Conservation (phyloP, 2,797 vertebrate genomes). For the Spheniscus humboldti region DNA sequence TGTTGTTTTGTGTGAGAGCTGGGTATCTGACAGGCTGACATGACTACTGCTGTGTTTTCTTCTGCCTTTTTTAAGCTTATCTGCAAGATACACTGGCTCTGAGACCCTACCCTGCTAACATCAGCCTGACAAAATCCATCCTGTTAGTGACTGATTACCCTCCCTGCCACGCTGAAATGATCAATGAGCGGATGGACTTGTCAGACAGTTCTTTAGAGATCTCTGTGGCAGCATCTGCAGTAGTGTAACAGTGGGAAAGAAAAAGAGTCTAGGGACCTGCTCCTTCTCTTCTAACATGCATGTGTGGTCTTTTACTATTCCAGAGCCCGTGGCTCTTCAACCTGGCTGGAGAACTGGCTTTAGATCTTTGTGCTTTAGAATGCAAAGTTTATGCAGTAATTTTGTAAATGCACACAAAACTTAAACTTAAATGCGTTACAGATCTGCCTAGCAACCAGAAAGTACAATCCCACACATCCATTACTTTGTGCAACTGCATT, state of each 20-base stretch:
- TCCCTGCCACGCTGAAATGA: conserved; percentile 5
- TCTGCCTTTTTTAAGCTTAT: conserved; percentile 6
- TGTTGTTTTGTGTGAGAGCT: conserved; percentile 6
- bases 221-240: neutral
- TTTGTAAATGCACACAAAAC: neutral
- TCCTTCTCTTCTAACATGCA: neutral
- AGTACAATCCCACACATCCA: neutral
- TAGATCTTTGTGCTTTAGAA: neutral
- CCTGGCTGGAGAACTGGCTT: neutral
- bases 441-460: neutral
- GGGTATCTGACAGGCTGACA: conserved; percentile 50
- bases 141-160: neutral
- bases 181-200: neutral
- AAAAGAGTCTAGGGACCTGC: neutral
- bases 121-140: conserved; percentile 17
- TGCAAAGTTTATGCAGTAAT: neutral
- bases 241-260: neutral
- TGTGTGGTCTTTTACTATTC: neutral
- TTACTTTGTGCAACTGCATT: neutral
- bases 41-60: conserved; percentile 31
- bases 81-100: neutral
- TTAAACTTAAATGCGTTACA: neutral
- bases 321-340: neutral
- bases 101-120: conserved; percentile 12
- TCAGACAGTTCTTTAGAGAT: conserved; percentile 22